Percentiles rank a stretch among this genome's conserved stretches.
Conservation (phyloP, 2,888 invertebrate genomes). For the Iselma pallidipennis region DNA sequence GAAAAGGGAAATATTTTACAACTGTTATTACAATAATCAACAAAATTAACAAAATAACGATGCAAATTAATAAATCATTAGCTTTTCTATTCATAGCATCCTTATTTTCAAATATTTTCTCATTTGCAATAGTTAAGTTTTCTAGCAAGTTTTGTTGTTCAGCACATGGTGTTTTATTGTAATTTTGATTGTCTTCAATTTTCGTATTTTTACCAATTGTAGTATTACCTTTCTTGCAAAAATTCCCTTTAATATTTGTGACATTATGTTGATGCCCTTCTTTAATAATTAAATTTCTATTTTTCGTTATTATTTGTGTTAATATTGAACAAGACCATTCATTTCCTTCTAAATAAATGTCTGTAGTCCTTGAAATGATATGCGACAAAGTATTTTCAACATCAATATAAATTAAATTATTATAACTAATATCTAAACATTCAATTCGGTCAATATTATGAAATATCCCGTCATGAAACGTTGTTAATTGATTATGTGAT, state of each 20-base stretch:
- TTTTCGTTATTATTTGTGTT: not conserved
- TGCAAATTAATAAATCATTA: not conserved
- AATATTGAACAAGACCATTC: not conserved
- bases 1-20: not conserved
- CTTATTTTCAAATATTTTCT: too few species aligned
- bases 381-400: not conserved
- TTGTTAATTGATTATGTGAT: not conserved
- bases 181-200: not conserved
- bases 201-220: not conserved
- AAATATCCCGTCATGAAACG: not conserved
- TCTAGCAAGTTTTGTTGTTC: too few species aligned
- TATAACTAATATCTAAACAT: slow-evolving; percentile 1
- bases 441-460: not conserved
- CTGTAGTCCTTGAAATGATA: not conserved
- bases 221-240: not conserved
- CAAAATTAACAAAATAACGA: not conserved
- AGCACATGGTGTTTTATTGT: too few species aligned
- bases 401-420: not conserved
- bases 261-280: not conserved
- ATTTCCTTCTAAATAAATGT: not conserved
- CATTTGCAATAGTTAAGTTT: too few species aligned
- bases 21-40: not conserved
- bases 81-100: too few species aligned
- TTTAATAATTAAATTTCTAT: not conserved
- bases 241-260: not conserved